These are phyloP conservation scores for Pedionomus torquatus DNA, from an alignment of 2,113 vertebrate genomes.

Conservation along the genomic window DNA sequence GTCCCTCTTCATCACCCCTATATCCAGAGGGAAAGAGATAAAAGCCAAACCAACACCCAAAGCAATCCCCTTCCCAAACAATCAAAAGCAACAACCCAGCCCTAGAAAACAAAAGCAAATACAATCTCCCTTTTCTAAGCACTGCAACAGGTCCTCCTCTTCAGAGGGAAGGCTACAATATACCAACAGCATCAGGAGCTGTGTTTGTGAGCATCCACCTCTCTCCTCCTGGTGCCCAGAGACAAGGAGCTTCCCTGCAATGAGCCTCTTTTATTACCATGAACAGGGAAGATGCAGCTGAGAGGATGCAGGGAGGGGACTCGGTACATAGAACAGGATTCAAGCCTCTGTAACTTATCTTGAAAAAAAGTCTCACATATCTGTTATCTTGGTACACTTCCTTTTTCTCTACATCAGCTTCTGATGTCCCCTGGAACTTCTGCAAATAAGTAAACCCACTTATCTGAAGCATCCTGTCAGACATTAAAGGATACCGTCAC, in stretches of 20 bases:
- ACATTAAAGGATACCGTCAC: neutral
- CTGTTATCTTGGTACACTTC: neutral
- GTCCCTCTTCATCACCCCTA: neutral
- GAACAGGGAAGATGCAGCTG: neutral
- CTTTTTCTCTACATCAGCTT: neutral
- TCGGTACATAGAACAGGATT: neutral
- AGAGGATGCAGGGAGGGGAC: neutral
- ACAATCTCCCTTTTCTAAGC: neutral
- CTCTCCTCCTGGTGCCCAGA: neutral
- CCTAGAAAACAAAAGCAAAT: neutral
- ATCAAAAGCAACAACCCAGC: neutral
- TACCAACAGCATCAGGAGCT: neutral
- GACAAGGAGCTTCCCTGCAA: neutral
- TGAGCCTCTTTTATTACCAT: accelerated
- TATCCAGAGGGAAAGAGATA: neutral
- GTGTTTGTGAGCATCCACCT: neutral
- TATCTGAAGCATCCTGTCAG: neutral
- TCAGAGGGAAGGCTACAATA: neutral
- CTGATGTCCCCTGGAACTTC: neutral
- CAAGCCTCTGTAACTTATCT: neutral
- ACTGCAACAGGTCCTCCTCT: neutral
- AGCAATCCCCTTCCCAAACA: neutral
- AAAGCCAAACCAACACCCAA: neutral
- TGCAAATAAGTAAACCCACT: neutral
- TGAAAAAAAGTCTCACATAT: no score